These are phyloP conservation scores for Meriones psammophilus DNA, from an alignment of 2,797 vertebrate species.

Conservation along the genomic window DNA sequence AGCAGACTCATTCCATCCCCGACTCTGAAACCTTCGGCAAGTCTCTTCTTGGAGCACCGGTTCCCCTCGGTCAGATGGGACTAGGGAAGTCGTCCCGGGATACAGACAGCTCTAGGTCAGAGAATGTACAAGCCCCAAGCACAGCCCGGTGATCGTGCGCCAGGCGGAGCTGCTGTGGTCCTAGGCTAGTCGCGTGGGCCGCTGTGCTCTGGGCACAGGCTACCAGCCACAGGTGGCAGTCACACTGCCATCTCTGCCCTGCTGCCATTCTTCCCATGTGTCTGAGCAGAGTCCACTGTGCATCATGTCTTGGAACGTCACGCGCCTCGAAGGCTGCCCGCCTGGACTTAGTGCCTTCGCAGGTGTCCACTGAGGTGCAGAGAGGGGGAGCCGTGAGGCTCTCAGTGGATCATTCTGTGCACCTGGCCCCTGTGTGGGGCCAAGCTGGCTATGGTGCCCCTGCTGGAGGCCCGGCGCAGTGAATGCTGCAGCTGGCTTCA, in stretches of 20 bases:
- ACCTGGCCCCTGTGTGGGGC: not conserved
- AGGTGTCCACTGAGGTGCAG: not conserved
- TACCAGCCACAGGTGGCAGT: not conserved
- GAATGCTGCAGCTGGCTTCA: not conserved
- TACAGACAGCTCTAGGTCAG: not conserved
- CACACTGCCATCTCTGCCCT: too few species aligned
- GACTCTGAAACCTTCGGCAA: not conserved
- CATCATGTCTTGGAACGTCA: not conserved
- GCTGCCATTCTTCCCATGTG: not conserved
- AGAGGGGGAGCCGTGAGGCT: not conserved
- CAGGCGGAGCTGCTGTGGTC: not conserved
- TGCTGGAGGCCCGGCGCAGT: constrained; percentile 9
- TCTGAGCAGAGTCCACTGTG: not conserved
- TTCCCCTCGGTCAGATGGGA: not conserved
- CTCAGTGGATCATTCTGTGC: fast-evolving
- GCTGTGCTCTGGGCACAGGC: not conserved
- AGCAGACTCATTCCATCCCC: not conserved
- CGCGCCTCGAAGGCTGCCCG: not conserved
- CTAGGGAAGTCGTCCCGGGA: not conserved
- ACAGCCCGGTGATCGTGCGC: not conserved
- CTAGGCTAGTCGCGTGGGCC: not conserved
- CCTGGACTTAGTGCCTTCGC: not conserved
- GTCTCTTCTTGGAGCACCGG: not conserved
- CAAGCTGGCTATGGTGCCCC: constrained; percentile 54
- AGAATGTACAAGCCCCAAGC: too few species aligned